These are phyloP conservation scores for Lamprologus tigripictilis DNA, from an alignment of 2,113 vertebrate species.

Conservation along the genomic window DNA sequence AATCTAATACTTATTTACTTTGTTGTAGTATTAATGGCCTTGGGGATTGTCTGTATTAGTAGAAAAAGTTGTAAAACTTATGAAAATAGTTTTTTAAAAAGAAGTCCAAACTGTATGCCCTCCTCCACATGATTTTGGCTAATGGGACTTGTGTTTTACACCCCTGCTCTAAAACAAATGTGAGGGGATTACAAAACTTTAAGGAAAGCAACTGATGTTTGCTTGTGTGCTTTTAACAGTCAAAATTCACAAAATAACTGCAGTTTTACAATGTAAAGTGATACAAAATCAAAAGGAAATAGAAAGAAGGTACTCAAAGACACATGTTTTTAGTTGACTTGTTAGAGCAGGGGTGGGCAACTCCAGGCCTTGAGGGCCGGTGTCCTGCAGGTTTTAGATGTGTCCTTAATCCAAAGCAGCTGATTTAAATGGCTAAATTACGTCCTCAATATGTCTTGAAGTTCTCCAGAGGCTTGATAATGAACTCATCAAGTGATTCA, in stretches of 20 bases:
- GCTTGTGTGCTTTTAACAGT: neutral
- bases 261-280: neutral
- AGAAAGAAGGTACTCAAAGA: neutral
- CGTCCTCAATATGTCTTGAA: neutral
- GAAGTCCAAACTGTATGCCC: neutral
- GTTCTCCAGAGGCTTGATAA: rapidly evolving
- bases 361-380: rapidly evolving
- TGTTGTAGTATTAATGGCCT: neutral
- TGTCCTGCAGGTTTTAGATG: neutral
- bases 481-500: neutral
- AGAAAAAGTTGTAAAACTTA: neutral
- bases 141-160: rapidly evolving
- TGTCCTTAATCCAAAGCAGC: rapidly evolving
- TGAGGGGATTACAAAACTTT: neutral
- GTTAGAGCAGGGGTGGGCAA: neutral
- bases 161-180: neutral
- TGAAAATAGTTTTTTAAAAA: neutral
- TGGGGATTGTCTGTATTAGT: neutral
- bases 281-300: neutral
- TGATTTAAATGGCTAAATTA: neutral
- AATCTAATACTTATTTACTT: neutral
- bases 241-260: neutral
- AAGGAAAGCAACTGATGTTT: neutral
- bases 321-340: neutral
- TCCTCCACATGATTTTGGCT: neutral